phyloP scores from a whole-genome alignment of 2,113 vertebrate genomes.

The Rhea americana region DNA sequence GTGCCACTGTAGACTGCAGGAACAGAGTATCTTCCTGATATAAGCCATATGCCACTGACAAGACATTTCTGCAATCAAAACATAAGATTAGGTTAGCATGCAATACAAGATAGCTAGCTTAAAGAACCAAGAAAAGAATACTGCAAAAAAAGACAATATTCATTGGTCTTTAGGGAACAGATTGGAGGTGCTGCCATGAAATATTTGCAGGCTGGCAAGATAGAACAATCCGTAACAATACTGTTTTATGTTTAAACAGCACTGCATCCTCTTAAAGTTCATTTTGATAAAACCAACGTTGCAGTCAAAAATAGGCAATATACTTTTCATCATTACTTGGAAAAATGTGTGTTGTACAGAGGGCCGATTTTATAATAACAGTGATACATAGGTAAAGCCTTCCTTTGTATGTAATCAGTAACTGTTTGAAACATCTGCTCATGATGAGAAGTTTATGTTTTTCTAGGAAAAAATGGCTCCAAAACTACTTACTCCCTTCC shows the following conservation, averaged over 20 bases:
- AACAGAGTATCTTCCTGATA: slow-evolving; percentile 66
- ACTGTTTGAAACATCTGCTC: neutral
- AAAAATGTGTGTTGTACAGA: accelerated
- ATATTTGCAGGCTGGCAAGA: accelerated
- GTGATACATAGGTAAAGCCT: neutral
- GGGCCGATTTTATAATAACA: accelerated
- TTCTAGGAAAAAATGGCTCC: neutral
- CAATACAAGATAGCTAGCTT: neutral
- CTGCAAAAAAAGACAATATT: neutral
- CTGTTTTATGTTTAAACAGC: neutral
- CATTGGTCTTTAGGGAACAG: neutral
- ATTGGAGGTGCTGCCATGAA: neutral
- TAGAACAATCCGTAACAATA: neutral
- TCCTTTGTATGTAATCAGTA: neutral
- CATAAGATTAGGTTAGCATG: neutral
- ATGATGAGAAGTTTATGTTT: accelerated
- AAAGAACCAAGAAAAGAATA: neutral
- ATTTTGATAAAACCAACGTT: neutral
- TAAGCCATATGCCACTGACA: slow-evolving; percentile 69
- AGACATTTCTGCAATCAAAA: slow-evolving; percentile 78
- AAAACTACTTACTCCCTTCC: neutral
- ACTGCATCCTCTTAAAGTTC: neutral
- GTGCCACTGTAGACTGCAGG: slow-evolving; percentile 59
- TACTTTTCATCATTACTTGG: too few species aligned
- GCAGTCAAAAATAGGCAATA: too few species aligned